Evolutionary conservation across 2,888 invertebrate species (phyloP), one percentile per base, ranked within the genome.

Genomic region (Agonopterix subpropinquella): DNA sequence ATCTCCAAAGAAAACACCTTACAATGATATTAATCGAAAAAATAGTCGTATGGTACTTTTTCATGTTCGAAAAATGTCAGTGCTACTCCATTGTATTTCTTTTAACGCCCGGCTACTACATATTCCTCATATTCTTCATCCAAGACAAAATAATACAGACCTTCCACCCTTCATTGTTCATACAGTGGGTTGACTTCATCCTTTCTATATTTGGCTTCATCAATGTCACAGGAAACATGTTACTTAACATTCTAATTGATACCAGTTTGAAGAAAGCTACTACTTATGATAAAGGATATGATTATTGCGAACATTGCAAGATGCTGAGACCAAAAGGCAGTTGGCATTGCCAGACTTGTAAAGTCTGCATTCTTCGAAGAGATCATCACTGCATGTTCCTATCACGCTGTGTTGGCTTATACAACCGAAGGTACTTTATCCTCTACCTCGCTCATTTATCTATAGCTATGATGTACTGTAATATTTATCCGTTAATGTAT

Each of bases 341-440:
- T 1, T 96, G 95, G 92, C 98, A 98, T 70, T 98, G 98, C 66
- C 87, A 86, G 37, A 89, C 83, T 0, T 98, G 98, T 76, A 89
- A 94, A 45, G 85, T 89, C 0, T 98, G 98, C 70, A 92, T 98
- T 47, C 66, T 93, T 3, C 93, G 93, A 64, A 87, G 97, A 53
- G 97, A 96, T 66, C 96, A 95, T 74, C 94, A 95, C 68, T 95
- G 97, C 69, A 90, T 93, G 53, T 96, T 97, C 74, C 92, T 95
- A 1, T 93, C 94, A 1, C 92, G 92, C 59, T 97, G 97, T 75
- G 89, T 97, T 48, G 97, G 97, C 8, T 91, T 94, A 61, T 77
- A 90, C 58, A 97, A 97, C 74, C 92, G 94, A 58, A 89, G 97
- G 56, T 97, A 93, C 73, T 97, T 95, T 68, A 67, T 96, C 7